phyloP scores from a whole-genome alignment of 2,797 vertebrate species.

The Cyprinella venusta region DNA sequence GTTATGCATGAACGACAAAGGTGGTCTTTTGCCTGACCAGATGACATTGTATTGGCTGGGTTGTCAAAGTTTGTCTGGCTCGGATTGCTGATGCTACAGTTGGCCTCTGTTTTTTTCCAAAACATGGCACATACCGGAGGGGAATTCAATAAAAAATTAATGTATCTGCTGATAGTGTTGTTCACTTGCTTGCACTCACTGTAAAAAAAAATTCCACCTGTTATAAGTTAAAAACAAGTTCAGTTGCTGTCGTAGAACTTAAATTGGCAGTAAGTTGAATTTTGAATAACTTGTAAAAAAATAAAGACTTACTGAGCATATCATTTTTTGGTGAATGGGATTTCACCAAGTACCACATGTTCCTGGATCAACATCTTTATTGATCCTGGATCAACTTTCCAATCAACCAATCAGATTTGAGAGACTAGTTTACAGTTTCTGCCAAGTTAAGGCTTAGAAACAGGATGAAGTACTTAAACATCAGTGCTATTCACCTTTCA shows the following conservation, averaged over 20 bases:
- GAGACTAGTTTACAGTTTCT: too few relatives aligned
- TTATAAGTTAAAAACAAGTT: neutral
- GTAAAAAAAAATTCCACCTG: neutral
- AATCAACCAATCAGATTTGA: too few relatives aligned
- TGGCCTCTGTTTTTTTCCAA: neutral
- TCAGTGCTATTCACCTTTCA: too few relatives aligned
- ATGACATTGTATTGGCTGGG: conserved; percentile 31
- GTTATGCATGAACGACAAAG: conserved; percentile 20
- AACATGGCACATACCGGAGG: neutral
- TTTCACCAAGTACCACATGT: too few relatives aligned
- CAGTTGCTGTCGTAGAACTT: neutral
- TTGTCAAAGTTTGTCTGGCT: conserved; percentile 22
- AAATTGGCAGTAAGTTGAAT: neutral
- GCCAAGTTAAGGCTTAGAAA: too few relatives aligned
- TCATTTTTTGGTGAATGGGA: neutral
- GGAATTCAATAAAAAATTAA: neutral
- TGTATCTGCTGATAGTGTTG: neutral
- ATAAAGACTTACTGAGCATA: neutral
- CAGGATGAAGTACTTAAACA: too few relatives aligned
- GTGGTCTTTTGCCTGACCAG: conserved; percentile 25
- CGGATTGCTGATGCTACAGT: neutral
- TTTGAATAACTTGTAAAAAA: neutral
- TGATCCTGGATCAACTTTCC: too few relatives aligned
- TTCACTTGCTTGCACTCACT: neutral
- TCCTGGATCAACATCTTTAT: too few relatives aligned